Evolutionary conservation across 2,113 vertebrate genomes (phyloP), one percentile per base, ranked within the genome.

Genomic region (Colinus virginianus): DNA sequence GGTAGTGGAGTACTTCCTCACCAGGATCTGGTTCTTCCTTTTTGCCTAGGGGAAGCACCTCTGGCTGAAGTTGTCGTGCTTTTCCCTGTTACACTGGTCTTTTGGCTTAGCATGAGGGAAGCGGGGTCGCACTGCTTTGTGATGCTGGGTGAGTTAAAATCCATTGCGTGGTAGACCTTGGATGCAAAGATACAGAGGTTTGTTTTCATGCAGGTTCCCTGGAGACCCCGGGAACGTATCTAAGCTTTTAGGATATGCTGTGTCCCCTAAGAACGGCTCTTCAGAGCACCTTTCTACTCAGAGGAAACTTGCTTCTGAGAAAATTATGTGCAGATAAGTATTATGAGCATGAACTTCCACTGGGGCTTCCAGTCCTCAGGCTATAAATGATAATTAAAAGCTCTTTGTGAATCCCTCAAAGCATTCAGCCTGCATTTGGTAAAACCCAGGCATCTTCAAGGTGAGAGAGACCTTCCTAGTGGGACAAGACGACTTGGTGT

Each of bases 391-490:
- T 3, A 34, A 22, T 75, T 63, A 68, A 70, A 72, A 87, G 38
- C 28, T n/a, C 63, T 74, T 77, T 12, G 32, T 4, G 22, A 79
- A 87, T 79, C 16, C 40, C 36, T 76, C 0, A 0, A 64, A 76
- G 66, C 40, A 56, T 75, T 90, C 69, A 76, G 34, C 11, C 46
- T 45, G 32, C 62, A 51, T 58, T 45, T 25, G 81, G 84, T 53
- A 61, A 83, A 92, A 58, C 26, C 30, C 11, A 16, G 51, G 20
- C 0, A 0, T 48, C 84, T 80, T 85, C 94, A 96, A 96, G 87
- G 95, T 92, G 89, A 93, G 67, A 74, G 40, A 87, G 55, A 94
- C 75, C 84, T 96, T 94, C 56, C 53, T 30, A 70, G 40, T 7
- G 1, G 0, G 46, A 84, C 78, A 78, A 76, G 76, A 53, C 4